Evolutionary conservation across 2,888 invertebrate species (phyloP).

Genomic region (Muscina levida): DNA sequence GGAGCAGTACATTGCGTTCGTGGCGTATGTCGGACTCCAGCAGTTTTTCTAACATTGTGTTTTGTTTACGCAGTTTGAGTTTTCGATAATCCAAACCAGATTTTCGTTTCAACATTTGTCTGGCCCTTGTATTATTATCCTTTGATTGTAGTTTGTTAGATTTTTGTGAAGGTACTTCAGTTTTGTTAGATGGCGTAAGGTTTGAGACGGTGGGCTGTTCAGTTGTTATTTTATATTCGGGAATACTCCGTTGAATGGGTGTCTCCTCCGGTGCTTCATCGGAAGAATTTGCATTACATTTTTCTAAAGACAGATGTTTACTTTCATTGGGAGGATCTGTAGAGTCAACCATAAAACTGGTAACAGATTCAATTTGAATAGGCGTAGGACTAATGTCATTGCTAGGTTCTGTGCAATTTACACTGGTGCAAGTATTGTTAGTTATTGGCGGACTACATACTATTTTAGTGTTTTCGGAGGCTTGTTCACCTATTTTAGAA

Average conservation of each 20-base stretch:
- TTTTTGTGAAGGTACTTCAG: neutral
- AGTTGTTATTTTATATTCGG: neutral
- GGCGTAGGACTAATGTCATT: too few species aligned
- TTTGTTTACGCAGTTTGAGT: constrained; percentile 71
- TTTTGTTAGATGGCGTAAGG: neutral
- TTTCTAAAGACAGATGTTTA: too few species aligned
- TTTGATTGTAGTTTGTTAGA: neutral
- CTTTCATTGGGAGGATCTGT: too few species aligned
- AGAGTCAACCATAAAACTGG: neutral
- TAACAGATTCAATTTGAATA: too few species aligned
- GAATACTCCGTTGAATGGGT: constrained; percentile 68
- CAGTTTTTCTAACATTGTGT: constrained; percentile 85
- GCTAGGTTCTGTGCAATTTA: neutral
- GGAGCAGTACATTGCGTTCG: constrained; percentile 92
- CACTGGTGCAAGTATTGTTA: too few species aligned
- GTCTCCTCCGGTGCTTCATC: constrained; percentile 73
- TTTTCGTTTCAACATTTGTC: constrained; percentile 21
- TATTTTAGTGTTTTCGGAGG: too few species aligned
- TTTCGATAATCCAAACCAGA: constrained; percentile 75
- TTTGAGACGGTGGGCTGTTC: neutral
- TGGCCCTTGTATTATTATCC: neutral
- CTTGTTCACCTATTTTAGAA: too few species aligned
- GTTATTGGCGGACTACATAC: too few species aligned
- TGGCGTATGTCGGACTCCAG: constrained; percentile 89
- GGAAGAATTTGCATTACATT: constrained; percentile 64